A percentile compares a stretch with the other conserved stretches of the same genome.
phyloP scores from a whole-genome alignment of 2,888 invertebrate genomes.

The Melinaea marsaeus region DNA sequence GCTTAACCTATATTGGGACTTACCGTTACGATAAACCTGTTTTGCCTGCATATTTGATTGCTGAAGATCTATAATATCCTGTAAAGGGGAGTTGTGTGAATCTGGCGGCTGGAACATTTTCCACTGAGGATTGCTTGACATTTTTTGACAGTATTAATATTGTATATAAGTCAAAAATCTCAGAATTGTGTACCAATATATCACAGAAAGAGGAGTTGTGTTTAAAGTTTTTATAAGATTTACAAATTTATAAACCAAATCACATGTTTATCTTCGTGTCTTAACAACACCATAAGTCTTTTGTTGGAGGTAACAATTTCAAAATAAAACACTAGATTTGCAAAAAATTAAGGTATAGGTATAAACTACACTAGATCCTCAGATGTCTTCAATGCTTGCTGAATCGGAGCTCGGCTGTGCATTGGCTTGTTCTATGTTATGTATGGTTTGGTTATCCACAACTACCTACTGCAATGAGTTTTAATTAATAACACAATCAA shows the following conservation, averaged over 20 bases:
- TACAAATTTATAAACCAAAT: slow-evolving; percentile 62
- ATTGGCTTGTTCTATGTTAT: slow-evolving; percentile 31
- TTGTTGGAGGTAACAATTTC: slow-evolving; percentile 22
- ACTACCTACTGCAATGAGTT: slow-evolving; percentile 37
- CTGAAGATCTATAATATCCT: slow-evolving; percentile 88
- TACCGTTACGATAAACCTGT: slow-evolving; percentile 77
- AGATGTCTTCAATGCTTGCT: slow-evolving; percentile 95
- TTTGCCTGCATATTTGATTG: slow-evolving; percentile 75
- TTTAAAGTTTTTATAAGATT: slow-evolving; percentile 49
- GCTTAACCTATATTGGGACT: slow-evolving; percentile 36
- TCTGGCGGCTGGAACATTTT: slow-evolving; percentile 94
- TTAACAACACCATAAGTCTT: slow-evolving; percentile 33
- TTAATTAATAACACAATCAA: slow-evolving; percentile 2
- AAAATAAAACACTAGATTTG: slow-evolving; percentile 56
- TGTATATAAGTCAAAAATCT: slow-evolving; percentile 70
- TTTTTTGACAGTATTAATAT: slow-evolving; percentile 66
- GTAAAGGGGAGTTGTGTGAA: slow-evolving; percentile 89
- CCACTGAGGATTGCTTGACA: slow-evolving; percentile 93
- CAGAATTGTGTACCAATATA: slow-evolving; percentile 64
- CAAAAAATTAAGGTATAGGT: slow-evolving; percentile 57
- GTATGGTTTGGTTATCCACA: slow-evolving; percentile 53
- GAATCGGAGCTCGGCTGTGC: slow-evolving; percentile 81
- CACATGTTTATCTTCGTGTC: slow-evolving; percentile 67
- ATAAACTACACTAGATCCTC: slow-evolving; percentile 80
- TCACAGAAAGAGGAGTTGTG: slow-evolving; percentile 71